Percentiles rank a stretch among this genome's conserved stretches.
These are phyloP conservation scores for Drosophila sturtevanti DNA, from an alignment of 1,140 invertebrate species.

Conservation along the genomic window DNA sequence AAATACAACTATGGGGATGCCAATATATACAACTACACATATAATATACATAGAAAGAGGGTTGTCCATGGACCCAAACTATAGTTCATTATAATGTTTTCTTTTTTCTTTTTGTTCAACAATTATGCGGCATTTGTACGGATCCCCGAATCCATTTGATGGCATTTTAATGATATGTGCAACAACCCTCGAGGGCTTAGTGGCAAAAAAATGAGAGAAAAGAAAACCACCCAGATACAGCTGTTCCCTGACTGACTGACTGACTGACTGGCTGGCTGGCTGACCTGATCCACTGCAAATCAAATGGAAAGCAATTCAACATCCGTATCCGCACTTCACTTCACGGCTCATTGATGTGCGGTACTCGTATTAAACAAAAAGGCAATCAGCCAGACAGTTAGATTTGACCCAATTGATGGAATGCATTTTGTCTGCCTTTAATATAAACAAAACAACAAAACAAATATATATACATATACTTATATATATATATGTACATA, in stretches of 20 bases:
- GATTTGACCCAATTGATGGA: conserved; percentile 68
- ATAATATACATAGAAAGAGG: conserved; percentile 2
- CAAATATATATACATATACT: too few relatives aligned
- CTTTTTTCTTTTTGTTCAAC: conserved; percentile 32
- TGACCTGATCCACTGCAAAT: conserved; percentile 44
- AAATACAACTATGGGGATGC: conserved; percentile 21
- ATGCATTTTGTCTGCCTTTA: conserved; percentile 14
- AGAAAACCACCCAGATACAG: conserved; percentile 41
- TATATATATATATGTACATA: too few relatives aligned
- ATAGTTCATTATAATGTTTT: conserved; percentile 6
- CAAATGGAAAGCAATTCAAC: conserved; percentile 31
- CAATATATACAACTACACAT: too few relatives aligned
- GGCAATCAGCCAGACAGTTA: conserved; percentile 1
- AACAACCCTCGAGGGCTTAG: conserved; percentile 51
- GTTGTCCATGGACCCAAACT: conserved; percentile 26
- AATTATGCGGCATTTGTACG: conserved; percentile 38
- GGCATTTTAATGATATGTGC: conserved; percentile 62
- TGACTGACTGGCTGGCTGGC: conserved; percentile 29
- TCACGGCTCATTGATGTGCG: conserved; percentile 60
- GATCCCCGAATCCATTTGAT: conserved; percentile 59
- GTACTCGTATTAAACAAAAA: conserved; percentile 48
- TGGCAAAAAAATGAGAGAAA: too few relatives aligned
- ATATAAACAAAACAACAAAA: conserved; percentile 19
- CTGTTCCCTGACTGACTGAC: conserved; percentile 34
- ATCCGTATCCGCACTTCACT: conserved; percentile 33